Conservation (phyloP, 92 coral and sea anemone species). For the Desmophyllum pertusum region DNA sequence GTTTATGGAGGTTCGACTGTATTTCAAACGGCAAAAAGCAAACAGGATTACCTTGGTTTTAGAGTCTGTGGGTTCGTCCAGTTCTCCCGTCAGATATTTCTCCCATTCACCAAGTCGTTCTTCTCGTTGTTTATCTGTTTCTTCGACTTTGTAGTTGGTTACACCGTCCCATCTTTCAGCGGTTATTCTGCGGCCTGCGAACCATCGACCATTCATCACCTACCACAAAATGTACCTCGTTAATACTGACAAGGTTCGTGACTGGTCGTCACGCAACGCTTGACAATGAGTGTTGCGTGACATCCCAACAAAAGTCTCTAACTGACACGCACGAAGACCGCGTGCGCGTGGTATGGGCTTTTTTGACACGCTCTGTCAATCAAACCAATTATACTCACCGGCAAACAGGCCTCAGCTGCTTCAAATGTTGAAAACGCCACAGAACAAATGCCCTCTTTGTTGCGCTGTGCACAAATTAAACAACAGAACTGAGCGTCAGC, state of each 20-base stretch:
- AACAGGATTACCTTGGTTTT: not conserved
- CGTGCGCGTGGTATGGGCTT: no score
- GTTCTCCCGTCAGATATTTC: conserved; percentile 71
- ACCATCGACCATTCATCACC: conserved; percentile 99
- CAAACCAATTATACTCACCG: conserved; percentile 68
- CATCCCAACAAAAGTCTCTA: no score
- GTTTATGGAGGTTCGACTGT: no score
- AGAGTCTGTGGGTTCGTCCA: conserved; percentile 25
- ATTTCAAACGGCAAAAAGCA: not conserved
- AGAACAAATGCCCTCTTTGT: conserved; percentile 90
- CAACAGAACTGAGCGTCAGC: not conserved
- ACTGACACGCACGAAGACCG: not conserved
- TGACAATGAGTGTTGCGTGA: no score
- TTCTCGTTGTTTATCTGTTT: conserved; percentile 82
- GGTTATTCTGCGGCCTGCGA: conserved; percentile 81
- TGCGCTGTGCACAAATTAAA: conserved; percentile 65
- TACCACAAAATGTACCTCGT: conserved; percentile 15
- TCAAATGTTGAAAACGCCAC: conserved; percentile 88
- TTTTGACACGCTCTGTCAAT: no score
- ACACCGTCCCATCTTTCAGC: conserved; percentile 97
- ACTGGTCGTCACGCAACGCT: no score
- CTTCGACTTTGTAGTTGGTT: conserved; percentile 83
- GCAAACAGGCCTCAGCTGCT: conserved; percentile 81
- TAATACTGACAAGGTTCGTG: not conserved
- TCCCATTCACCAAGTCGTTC: conserved; percentile 92